Percentiles rank a stretch among this genome's conserved stretches.
These are phyloP conservation scores for Venustaconcha ellipsiformis DNA, from an alignment of 1,140 invertebrate species.

Conservation along the genomic window DNA sequence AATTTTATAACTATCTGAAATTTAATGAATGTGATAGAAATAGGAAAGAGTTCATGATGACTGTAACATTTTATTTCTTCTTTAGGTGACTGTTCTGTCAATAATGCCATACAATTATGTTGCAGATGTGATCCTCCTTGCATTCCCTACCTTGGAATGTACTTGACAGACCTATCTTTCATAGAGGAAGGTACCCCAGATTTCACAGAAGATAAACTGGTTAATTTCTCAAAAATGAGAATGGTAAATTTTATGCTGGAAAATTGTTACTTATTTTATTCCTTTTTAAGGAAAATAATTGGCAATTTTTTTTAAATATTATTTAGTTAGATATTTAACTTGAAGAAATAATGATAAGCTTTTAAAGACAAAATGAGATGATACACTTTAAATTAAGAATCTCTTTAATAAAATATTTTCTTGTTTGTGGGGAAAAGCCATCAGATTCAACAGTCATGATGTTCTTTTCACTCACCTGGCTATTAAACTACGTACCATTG, in stretches of 20 bases:
- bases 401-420: background rate
- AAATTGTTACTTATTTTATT: background rate
- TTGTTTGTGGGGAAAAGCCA: too few species aligned
- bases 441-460: too few species aligned
- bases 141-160: conserved; percentile 93
- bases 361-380: too few species aligned
- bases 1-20: too few species aligned
- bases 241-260: conserved; percentile 77
- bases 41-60: too few species aligned
- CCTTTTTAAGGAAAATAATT: background rate
- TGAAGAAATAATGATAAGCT: too few species aligned
- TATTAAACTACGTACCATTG: too few species aligned
- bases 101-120: background rate
- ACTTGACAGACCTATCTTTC: conserved; percentile 92
- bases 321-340: background rate
- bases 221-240: conserved; percentile 97
- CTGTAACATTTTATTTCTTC: too few species aligned
- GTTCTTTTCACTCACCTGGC: too few species aligned
- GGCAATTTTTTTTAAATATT: background rate
- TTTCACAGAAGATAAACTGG: conserved; percentile 89
- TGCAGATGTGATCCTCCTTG: conserved; percentile 90
- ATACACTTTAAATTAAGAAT: background rate
- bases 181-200: conserved; percentile 96
- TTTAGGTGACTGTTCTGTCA: too few species aligned
- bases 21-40: too few species aligned